These are phyloP conservation scores for Caenorhabditis inopinata DNA, from an alignment of 1,140 invertebrate species.

Conservation along the genomic window DNA sequence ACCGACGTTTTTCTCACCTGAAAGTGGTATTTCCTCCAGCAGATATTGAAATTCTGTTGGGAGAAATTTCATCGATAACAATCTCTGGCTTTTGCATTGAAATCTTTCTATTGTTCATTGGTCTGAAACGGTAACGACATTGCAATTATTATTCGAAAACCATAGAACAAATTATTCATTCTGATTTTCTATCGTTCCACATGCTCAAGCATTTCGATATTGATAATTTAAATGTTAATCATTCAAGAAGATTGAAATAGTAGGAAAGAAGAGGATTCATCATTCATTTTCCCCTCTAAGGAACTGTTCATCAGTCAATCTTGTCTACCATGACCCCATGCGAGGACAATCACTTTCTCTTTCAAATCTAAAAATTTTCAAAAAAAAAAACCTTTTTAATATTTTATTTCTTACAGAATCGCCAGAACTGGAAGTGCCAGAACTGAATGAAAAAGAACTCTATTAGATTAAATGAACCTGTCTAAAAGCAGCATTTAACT, in stretches of 20 bases:
- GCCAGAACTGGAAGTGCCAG: slow-evolving; percentile 7
- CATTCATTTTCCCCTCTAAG: background rate
- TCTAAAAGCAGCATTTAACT: background rate
- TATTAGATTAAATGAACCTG: background rate
- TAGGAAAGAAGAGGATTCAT: background rate
- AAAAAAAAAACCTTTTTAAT: slow-evolving; percentile 16
- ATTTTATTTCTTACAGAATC: slow-evolving; percentile 31
- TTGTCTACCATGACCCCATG: background rate
- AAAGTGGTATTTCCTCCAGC: slow-evolving; percentile 63
- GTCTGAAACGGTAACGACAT: no score
- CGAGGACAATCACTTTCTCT: background rate
- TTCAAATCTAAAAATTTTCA: no score
- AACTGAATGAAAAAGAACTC: no score
- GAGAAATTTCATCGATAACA: slow-evolving; percentile 62
- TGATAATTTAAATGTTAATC: background rate
- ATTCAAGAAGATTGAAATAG: background rate
- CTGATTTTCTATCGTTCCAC: slow-evolving; percentile 8
- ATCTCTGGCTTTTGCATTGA: slow-evolving; percentile 64
- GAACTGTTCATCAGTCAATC: background rate
- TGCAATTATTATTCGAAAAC: no score
- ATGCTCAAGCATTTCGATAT: slow-evolving; percentile 20
- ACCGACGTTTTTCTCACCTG: slow-evolving; percentile 35
- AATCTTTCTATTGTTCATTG: slow-evolving; percentile 32
- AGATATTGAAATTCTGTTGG: slow-evolving; percentile 59
- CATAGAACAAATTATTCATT: slow-evolving; percentile 36